Conservation (phyloP, 64 coral and sea anemone species). For the Catalaphyllia jardinei region DNA sequence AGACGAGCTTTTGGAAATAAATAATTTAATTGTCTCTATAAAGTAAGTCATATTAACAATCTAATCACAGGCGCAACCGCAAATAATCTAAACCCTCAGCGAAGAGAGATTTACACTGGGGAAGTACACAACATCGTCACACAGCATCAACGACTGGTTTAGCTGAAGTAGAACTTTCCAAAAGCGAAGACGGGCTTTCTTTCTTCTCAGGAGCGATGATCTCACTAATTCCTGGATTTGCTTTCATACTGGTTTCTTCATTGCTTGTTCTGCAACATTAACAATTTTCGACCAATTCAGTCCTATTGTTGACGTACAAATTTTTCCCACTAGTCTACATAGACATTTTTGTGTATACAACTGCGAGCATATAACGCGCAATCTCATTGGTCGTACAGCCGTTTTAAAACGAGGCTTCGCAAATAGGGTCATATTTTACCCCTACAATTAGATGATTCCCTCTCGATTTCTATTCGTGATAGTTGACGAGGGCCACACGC, state of each 20-base stretch:
- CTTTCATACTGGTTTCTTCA: background rate
- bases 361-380: too few species aligned
- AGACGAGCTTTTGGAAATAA: background rate
- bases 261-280: conserved; percentile 3
- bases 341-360: too few species aligned
- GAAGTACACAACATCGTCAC: background rate
- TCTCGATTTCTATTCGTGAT: too few species aligned
- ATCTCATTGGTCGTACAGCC: too few species aligned
- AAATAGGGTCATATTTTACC: too few species aligned
- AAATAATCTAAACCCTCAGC: background rate
- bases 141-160: conserved; percentile 2
- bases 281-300: background rate
- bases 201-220: background rate
- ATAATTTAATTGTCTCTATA: background rate
- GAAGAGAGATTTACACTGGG: too few species aligned
- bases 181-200: background rate
- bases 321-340: too few species aligned
- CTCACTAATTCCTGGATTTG: background rate
- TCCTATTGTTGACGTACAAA: too few species aligned
- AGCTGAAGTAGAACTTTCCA: conserved; percentile 14
- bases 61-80: background rate
- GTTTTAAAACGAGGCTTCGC: too few species aligned
- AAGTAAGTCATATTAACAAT: background rate
- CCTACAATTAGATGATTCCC: too few species aligned
- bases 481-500: too few species aligned